Base-by-base conservation (phyloP, 35 echinoderm and acorn worm species). In the Acanthaster planci region DNA sequence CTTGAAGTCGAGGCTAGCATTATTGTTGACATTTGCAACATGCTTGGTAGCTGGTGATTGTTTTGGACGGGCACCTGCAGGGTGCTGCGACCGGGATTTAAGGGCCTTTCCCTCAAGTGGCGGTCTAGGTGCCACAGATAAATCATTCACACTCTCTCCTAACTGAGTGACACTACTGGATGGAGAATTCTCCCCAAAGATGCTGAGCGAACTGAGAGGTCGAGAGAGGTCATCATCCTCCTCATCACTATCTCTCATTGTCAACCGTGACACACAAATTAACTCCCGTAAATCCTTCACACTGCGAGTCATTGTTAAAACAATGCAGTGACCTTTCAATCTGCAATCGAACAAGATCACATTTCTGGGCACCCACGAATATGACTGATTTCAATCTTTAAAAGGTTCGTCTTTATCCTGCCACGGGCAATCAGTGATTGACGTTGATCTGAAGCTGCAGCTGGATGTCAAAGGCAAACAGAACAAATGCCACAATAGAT, bases 231-330 rank as follows among this genome's bases (percentile, higher is more conserved):
- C 91, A 19, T 90, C 92, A 52, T 91, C 88, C 38, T 97, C 94
- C 17, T 92, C 94, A 80, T 98, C 95, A 76, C 85, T 87, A 32
- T 93, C 95, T 51, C 95, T 59, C 76, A 98, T 94, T 29, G 92
- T 91, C 37, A 98, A 85, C 29, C 95, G 84, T 5, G 95, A 98
- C 16, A 98, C 92, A 31, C 95, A 98, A 76, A 98, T 89, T 32
- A 98, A 80, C 37, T 98, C 95, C 15, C 95, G 79, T 44, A 98
- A 64, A 53, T 98, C 95, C 82, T 88, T 98, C 0, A 93, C 82
- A 79, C 91, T 94, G 64, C 92, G 76, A 0, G 95, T 77, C 95
- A 98, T 98, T 44, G 23, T 97, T 32, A 47, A 82, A 75, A 32
- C 23, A 7, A 29, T 86, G 27, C 31, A 6, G 42, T 47, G 4